Evolutionary conservation across 2,113 vertebrate genomes (phyloP).

Genomic region (Pogonocichla stellata): DNA sequence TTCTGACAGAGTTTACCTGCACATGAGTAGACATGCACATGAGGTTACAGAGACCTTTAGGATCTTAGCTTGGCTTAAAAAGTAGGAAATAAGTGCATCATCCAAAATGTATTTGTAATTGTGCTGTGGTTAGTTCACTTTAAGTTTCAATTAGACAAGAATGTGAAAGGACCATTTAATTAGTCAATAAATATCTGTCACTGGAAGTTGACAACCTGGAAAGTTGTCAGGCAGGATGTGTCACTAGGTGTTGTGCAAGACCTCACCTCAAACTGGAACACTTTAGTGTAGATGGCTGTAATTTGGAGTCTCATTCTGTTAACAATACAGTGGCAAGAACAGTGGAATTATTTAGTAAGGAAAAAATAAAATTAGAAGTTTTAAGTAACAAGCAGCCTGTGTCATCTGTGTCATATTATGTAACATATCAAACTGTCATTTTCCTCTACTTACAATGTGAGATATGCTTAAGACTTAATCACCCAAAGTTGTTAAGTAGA

Average conservation of each 20-base stretch:
- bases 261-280: conserved; percentile 27
- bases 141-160: conserved; percentile 68
- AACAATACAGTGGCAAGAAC: conserved; percentile 23
- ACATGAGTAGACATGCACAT: too few relatives aligned
- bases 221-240: conserved; percentile 58
- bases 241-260: conserved; percentile 47
- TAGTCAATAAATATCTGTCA: conserved; percentile 56
- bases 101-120: background rate
- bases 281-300: background rate
- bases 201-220: conserved; percentile 63
- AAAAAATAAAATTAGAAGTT: conserved; percentile 6
- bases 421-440: background rate
- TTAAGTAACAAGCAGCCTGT: background rate
- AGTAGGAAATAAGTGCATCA: conserved; percentile 25
- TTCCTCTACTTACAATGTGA: background rate
- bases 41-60: background rate
- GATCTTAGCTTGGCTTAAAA: conserved; percentile 53
- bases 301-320: conserved; percentile 37
- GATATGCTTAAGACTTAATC: conserved; percentile 32
- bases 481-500: conserved; percentile 4
- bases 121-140: conserved; percentile 58
- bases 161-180: conserved; percentile 71
- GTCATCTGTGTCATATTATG: background rate
- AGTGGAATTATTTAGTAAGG: conserved; percentile 24
- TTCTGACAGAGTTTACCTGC: background rate